Evolutionary conservation across 2,113 vertebrate species (phyloP).

Genomic region (Ptilorrhoa leucosticta): DNA sequence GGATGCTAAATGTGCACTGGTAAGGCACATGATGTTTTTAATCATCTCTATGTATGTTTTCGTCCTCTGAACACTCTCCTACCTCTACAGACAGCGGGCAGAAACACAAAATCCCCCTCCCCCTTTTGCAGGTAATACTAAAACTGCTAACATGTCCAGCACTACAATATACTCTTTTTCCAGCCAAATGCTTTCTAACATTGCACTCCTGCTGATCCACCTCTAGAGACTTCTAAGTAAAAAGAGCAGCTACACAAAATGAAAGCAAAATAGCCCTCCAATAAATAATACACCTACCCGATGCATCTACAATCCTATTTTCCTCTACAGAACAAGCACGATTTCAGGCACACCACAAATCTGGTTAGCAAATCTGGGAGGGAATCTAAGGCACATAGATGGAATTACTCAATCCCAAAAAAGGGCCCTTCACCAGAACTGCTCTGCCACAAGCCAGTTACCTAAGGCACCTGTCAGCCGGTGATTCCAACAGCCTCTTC

Average conservation of each 20-base stretch:
- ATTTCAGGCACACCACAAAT: not conserved
- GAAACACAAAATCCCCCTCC: not conserved
- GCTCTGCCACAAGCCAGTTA: not conserved
- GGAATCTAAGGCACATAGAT: not conserved
- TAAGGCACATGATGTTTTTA: not conserved
- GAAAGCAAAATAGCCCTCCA: conserved; percentile 1
- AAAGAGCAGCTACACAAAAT: not conserved
- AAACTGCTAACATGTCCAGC: not conserved
- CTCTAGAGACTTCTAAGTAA: not conserved
- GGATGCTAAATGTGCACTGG: not conserved
- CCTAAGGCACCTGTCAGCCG: not conserved
- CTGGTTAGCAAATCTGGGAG: not conserved
- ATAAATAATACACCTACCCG: not conserved
- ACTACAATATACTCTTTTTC: not conserved
- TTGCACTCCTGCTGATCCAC: not conserved
- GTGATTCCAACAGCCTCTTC: not conserved
- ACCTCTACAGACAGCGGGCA: not conserved
- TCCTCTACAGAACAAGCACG: not conserved
- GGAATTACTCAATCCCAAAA: not conserved
- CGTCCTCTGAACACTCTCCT: not conserved
- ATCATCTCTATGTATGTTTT: not conserved
- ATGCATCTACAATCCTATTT: not conserved
- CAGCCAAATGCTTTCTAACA: not conserved
- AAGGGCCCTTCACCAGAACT: not conserved
- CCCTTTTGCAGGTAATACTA: not conserved